Evolutionary conservation across 2,797 vertebrate species (phyloP).

Genomic region (Microtus obscurus): DNA sequence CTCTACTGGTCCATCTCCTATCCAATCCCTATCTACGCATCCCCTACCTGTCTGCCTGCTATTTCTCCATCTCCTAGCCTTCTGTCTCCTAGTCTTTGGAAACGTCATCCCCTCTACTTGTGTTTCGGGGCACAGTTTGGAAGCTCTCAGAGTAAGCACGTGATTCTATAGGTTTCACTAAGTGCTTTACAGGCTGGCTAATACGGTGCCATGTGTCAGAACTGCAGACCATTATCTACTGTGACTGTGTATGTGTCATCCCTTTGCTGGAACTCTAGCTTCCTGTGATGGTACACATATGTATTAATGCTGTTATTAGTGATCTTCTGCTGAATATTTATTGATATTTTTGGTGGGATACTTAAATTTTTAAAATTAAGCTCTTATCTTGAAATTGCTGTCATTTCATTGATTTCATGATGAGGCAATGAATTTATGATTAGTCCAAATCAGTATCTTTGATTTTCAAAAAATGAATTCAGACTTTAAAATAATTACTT

Average conservation of each 20-base stretch:
- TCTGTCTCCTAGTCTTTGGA: background rate
- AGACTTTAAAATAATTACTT: conserved; percentile 20
- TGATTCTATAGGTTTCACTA: background rate
- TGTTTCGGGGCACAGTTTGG: background rate
- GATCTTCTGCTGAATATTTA: background rate
- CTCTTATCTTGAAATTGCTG: conserved; percentile 18
- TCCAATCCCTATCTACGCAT: accelerated
- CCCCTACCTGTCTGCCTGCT: background rate
- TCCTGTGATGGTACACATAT: background rate
- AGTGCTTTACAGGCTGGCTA: background rate
- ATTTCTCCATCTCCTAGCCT: background rate
- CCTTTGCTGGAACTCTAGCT: too few species aligned
- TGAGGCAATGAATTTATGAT: background rate
- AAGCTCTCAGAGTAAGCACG: background rate
- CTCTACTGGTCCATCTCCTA: background rate
- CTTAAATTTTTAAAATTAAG: conserved; percentile 16
- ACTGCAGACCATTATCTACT: background rate
- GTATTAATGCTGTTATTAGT: background rate
- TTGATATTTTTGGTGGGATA: background rate
- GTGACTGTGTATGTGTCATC: background rate
- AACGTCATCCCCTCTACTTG: background rate
- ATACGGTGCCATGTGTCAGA: background rate
- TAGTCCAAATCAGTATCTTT: background rate
- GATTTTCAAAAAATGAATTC: background rate
- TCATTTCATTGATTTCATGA: conserved; percentile 27